These are phyloP conservation scores for Morus bassanus DNA, from an alignment of 2,797 vertebrate genomes.

Conservation along the genomic window DNA sequence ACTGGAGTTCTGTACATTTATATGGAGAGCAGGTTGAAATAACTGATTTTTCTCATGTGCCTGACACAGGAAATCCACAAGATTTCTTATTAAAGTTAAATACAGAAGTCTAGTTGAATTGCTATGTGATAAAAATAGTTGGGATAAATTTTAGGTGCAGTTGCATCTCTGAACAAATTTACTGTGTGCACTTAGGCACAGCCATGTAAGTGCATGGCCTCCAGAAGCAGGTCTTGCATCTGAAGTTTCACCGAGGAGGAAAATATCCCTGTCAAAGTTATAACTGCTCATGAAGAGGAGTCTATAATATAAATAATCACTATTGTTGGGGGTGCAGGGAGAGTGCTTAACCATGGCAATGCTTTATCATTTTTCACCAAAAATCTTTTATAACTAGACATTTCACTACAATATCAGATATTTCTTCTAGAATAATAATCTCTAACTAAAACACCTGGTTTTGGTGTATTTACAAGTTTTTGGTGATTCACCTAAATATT, in stretches of 20 bases:
- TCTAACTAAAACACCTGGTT: not conserved
- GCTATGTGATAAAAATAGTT: not conserved
- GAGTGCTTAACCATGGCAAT: not conserved
- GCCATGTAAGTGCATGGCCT: not conserved
- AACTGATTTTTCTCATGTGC: not conserved
- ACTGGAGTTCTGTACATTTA: not conserved
- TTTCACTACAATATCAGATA: not conserved
- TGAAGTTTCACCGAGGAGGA: not conserved
- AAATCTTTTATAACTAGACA: not conserved
- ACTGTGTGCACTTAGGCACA: not conserved
- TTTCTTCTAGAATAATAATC: not conserved
- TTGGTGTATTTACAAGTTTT: not conserved
- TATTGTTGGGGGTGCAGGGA: not conserved
- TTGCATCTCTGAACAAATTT: not conserved
- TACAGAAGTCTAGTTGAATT: not conserved
- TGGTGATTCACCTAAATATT: not conserved
- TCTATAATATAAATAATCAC: not conserved
- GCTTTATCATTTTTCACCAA: not conserved
- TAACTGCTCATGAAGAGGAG: not conserved
- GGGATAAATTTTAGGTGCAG: not conserved
- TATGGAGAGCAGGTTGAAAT: not conserved
- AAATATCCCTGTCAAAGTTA: not conserved
- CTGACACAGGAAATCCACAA: not conserved
- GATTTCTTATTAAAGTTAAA: not conserved
- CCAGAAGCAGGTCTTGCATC: not conserved